Evolutionary conservation across 2,113 vertebrate genomes (phyloP).

Genomic region (Trachemys scripta): DNA sequence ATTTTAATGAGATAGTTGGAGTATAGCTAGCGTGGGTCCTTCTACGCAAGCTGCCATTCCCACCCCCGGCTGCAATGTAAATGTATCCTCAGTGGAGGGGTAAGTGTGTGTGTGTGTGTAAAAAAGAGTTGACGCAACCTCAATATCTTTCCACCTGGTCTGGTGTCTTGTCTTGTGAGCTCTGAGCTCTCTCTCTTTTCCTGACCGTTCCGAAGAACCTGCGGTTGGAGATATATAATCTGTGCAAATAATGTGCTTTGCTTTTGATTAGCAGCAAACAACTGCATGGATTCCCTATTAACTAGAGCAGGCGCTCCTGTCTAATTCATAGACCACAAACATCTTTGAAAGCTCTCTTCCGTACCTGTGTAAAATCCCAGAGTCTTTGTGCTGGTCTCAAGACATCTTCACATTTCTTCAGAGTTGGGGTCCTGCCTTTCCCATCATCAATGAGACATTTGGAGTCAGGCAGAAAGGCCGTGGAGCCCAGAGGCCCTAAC

Average conservation of each 20-base stretch:
- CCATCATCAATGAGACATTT: conserved; percentile 95
- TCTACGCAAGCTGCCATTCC: not conserved
- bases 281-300: not conserved
- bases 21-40: not conserved
- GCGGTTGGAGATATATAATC: not conserved
- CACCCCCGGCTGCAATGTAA: not conserved
- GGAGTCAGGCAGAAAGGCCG: conserved; percentile 94
- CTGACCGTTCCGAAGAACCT: not conserved
- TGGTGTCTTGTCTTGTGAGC: not conserved
- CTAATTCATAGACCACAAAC: not conserved
- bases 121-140: not conserved
- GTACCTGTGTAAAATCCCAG: conserved; percentile 98
- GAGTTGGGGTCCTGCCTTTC: conserved; percentile 86
- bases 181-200: not conserved
- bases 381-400: conserved; percentile 89
- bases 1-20: not conserved
- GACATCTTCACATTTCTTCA: conserved; percentile 92
- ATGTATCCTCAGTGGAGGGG: not conserved
- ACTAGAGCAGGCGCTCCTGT: not conserved
- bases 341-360: not conserved
- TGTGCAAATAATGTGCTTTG: not conserved
- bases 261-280: not conserved
- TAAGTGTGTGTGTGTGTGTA: not conserved
- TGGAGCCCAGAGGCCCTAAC: conserved; percentile 95
- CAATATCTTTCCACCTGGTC: not conserved